These are phyloP conservation scores for Lasioglossum pauxillum DNA, from an alignment of 2,888 invertebrate genomes.

Conservation along the genomic window DNA sequence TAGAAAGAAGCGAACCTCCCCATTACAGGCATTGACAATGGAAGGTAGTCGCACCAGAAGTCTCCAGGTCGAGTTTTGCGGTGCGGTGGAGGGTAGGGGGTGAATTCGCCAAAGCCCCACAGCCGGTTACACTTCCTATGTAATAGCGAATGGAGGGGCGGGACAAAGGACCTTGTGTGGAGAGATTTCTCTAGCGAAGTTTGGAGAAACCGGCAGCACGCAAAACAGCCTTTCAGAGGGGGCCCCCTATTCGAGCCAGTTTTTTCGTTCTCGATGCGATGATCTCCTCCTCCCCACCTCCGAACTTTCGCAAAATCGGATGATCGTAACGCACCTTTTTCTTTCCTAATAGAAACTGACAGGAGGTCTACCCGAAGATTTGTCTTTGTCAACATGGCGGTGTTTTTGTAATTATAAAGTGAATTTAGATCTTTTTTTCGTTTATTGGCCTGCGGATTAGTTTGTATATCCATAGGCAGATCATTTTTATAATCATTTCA, in stretches of 20 bases:
- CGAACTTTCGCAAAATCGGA: conserved; percentile 2
- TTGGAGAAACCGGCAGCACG: conserved; percentile 57
- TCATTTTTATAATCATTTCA: no score
- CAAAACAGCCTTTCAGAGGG: conserved; percentile 38
- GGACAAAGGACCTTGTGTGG: conserved; percentile 30
- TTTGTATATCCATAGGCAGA: no score
- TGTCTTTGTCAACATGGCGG: no score
- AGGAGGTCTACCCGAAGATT: not conserved
- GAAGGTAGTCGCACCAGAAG: not conserved
- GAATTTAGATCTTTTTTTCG: not conserved
- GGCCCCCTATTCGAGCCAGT: not conserved
- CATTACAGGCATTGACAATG: not conserved
- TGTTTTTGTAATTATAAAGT: not conserved
- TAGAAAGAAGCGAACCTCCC: not conserved
- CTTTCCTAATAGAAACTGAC: conserved; percentile 64
- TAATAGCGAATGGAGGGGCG: conserved; percentile 9
- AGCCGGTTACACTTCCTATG: conserved; percentile 26
- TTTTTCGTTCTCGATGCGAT: not conserved
- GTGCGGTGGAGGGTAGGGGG: not conserved
- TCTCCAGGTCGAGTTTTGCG: not conserved
- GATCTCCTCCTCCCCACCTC: not conserved
- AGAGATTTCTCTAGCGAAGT: conserved; percentile 59
- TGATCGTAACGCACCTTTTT: conserved; percentile 31
- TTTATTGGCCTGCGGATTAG: no score
- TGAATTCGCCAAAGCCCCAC: not conserved